Evolutionary conservation across 2,797 vertebrate species (phyloP), one percentile per base, ranked within the genome.

Genomic region (Aphelocoma californica): DNA sequence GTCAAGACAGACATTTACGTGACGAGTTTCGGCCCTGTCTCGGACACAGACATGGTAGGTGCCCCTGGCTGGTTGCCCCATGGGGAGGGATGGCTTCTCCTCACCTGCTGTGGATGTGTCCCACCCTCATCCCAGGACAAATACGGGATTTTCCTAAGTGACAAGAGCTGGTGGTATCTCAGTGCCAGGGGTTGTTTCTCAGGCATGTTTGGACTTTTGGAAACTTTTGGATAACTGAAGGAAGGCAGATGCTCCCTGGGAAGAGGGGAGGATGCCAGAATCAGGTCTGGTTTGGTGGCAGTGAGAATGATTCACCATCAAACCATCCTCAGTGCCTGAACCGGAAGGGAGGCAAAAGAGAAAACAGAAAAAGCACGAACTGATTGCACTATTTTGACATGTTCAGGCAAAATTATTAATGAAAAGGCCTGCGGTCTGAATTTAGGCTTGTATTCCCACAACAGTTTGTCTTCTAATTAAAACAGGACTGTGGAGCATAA

Each of bases 1-100:
- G 99, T 99, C 95, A 99, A 98, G 97, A 99, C 99, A 86, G 99
- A 99, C 97, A 99, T 99, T 98, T 99, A 99, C 3, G 99, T 99
- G 97, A 99, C 99, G 2, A 99, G 99, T 97, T 99, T 99, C 50
- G 99, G 99, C 84, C 99, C 99, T 0, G 99, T 99, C 90, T 99
- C 99, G 25, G 99, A 99, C 90, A 99, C 99, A 60, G 99, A 99
- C 96, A 99, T 99, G 99, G 99, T 99, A 98, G 98, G 99, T 98
- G 82, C 58, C 38, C 65, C 20, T 58, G 90, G 20, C 73, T 78
- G 47, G 16, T 54, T 5, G 7, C 80, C 61, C 86, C 26, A 17
- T 1, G 15, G 83, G 62, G 50, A 42, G 56, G 65, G 66, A 7
- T 34, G 65, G 32, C 45, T 82, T 87, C 48, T 79, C 28, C 67